Evolutionary conservation across 2,888 invertebrate species (phyloP), one percentile per base, ranked within the genome.

Genomic region (Microctonus brassicae): DNA sequence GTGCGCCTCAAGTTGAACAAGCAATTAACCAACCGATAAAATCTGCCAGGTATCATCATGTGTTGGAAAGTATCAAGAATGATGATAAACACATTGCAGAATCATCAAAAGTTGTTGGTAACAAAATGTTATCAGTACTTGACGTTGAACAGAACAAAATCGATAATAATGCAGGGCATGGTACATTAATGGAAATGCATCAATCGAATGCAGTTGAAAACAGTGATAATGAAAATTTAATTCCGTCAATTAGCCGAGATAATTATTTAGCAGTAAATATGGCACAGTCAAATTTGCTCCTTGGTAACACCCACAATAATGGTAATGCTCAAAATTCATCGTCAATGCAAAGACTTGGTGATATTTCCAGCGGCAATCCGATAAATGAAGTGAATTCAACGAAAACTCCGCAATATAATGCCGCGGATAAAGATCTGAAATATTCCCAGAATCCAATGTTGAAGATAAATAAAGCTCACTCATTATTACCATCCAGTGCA

Each of bases 401-500:
- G n/a, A n/a, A n/a, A n/a, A n/a, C n/a, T n/a, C n/a, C 34, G 17
- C 26, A 26, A 1, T 58, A 70, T n/a, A 58, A 33, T 47, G 34
- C 17, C 26, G 58, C 29, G 0, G 57, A 5, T 58, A 29, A 29
- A 7, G 26, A 58, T 17, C 10, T 24, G 4, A 58, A 70, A 9
- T 10, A 36, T 9, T 36, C 36, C 5, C 6, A 5, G 10, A 36
- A 36, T 1, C 10, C 36, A 36, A 36, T 10, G 10, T 9, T 36
- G 36, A 9, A 5, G 2, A 83, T 80, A 11, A 83, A 86, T 33
- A 73, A 78, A 66, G 82, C 81, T 20, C 82, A 84, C 55, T 83
- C 83, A 53, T 73, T 86, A 36, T 72, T 83, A 52, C 83, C 84
- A 17, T 83, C 84, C 6, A 85, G 82, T 74, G 78, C 80, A 3